These are phyloP conservation scores for Stenodera caucasica DNA, from an alignment of 2,888 invertebrate species.

Conservation along the genomic window DNA sequence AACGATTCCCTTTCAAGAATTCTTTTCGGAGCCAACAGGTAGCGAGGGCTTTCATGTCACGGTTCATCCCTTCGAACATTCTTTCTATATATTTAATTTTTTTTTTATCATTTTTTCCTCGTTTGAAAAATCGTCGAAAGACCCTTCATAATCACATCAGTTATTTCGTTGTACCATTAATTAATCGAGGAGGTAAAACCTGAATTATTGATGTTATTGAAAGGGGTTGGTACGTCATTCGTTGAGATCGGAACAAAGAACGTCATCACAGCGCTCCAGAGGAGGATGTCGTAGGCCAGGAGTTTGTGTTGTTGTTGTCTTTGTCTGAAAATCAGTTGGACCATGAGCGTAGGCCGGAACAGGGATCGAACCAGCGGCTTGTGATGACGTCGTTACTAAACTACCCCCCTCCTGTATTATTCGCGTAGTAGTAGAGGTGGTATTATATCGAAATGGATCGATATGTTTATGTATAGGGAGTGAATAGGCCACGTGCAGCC, in stretches of 20 bases:
- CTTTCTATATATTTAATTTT: no score
- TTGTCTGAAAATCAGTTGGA: no score
- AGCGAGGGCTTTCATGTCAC: neutral
- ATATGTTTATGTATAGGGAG: slow-evolving; percentile 47
- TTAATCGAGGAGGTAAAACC: no score
- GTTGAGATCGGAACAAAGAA: slow-evolving; percentile 28
- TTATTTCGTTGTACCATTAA: no score
- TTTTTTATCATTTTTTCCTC: no score
- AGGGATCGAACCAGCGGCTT: neutral
- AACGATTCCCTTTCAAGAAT: neutral
- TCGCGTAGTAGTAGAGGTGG: no score
- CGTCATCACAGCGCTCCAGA: slow-evolving; percentile 8
- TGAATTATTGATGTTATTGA: no score
- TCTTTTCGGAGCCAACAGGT: neutral
- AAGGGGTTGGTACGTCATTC: neutral
- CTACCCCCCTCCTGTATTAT: no score
- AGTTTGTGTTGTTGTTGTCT: slow-evolving; percentile 45
- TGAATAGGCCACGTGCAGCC: slow-evolving; percentile 41
- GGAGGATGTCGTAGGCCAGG: slow-evolving; percentile 35
- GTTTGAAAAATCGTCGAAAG: no score
- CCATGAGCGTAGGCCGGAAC: neutral
- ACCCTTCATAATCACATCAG: no score
- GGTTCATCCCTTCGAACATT: neutral
- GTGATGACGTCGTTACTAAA: neutral
- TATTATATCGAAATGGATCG: no score